Evolutionary conservation across 2,113 vertebrate species (phyloP).

Genomic region (Calonectris borealis): DNA sequence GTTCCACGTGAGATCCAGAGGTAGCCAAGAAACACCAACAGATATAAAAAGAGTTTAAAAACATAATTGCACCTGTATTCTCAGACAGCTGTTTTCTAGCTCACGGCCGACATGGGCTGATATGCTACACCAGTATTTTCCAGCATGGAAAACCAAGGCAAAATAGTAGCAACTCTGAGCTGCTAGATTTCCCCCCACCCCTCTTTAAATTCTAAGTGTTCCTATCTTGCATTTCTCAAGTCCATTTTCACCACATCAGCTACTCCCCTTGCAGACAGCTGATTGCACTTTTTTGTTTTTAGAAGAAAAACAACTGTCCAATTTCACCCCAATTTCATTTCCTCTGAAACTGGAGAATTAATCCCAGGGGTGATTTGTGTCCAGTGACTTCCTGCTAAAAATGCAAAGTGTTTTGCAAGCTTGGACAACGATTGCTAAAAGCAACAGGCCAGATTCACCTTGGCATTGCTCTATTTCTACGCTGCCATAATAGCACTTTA

Average conservation of each 20-base stretch:
- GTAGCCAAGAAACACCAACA: not conserved
- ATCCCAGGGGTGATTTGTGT: not conserved
- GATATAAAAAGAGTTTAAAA: not conserved
- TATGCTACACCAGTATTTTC: not conserved
- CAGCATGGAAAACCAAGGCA: not conserved
- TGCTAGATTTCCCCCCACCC: not conserved
- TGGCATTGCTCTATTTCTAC: not conserved
- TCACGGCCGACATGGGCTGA: not conserved
- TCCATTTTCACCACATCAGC: not conserved
- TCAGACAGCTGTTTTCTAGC: not conserved
- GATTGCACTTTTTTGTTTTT: not conserved
- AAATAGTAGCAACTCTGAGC: not conserved
- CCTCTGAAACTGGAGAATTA: not conserved
- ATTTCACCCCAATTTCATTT: not conserved
- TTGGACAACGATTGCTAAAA: not conserved
- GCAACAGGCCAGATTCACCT: slow-evolving; percentile 25
- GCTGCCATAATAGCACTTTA: not conserved
- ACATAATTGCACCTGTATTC: not conserved
- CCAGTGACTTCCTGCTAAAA: not conserved
- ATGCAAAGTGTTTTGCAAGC: not conserved
- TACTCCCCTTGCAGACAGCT: not conserved
- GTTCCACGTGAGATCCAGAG: not conserved
- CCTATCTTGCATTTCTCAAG: not conserved
- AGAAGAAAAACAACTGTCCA: not conserved
- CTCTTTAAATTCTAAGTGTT: not conserved